Evolutionary conservation across 2,888 invertebrate genomes (phyloP), one percentile per base, ranked within the genome.

Genomic region (Ochropacha duplaris): DNA sequence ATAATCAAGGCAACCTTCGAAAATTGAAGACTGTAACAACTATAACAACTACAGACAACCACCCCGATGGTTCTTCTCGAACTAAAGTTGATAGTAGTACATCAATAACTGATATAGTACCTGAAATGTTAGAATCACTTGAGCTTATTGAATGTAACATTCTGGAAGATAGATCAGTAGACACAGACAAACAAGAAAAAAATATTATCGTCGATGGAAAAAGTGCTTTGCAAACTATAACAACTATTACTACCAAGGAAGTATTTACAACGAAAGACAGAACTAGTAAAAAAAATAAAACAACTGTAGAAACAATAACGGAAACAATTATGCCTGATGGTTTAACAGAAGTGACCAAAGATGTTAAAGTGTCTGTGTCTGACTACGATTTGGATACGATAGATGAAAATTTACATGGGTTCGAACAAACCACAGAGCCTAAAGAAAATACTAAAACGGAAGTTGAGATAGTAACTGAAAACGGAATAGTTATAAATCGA

Each of bases 21-120:
- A 93, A 92, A 74, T 59, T 92, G 22, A 93, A 93, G 64, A 91
- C 82, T 9, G 79, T 83, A 1, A 87, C 84, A 14, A 81, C 79
- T 22, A 68, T 87, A 0, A 89, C 87, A 11, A 92, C 89, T 11
- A 90, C 87, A 28, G 92, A 93, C 64, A 79, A 83, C 55, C 92
- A 88, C 64, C 92, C 93, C 19, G 93, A 93, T 63, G 90, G 92
- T 44, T 92, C 92, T 8, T 86, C 88, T 9, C 82, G 78, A 34
- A 87, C 87, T 1, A 89, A 88, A 68, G 79, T 89, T 24, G 92
- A 92, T 54, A 87, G 80, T 31, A 90, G 81, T 62, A 88, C 88
- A 11, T 79, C 84, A 28, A 67, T 93, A 44, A 81, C 81, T 22
- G 90, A 92, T 64, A 82, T 90, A 56, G 82, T 84, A 62, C 58